phyloP scores from a whole-genome alignment of 1,140 invertebrate genomes.

The Trachymyrmex septentrionalis region DNA sequence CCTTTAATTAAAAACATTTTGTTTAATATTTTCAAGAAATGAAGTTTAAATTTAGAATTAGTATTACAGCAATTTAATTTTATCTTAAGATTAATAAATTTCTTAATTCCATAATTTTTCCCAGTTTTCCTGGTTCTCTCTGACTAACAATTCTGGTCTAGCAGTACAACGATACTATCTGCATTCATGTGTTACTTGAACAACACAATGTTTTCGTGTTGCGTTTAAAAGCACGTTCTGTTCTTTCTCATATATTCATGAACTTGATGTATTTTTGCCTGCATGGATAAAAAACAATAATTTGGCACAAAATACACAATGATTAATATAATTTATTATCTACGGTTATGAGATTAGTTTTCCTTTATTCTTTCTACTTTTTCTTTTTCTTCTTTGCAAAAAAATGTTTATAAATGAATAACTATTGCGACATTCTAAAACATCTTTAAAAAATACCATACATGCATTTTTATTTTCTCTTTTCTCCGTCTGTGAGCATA shows the following conservation, averaged over 20 bases:
- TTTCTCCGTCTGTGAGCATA: neutral
- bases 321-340: constrained; percentile 35
- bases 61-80: too few relatives aligned
- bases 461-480: constrained; percentile 3
- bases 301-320: neutral
- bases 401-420: neutral
- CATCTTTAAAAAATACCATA: constrained; percentile 16
- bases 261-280: neutral
- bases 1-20: too few relatives aligned
- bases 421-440: neutral
- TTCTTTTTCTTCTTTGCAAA: neutral
- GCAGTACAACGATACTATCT: neutral
- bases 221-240: neutral
- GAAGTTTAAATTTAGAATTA: too few relatives aligned
- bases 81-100: too few relatives aligned
- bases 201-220: neutral
- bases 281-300: neutral
- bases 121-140: too few relatives aligned
- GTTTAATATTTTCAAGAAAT: too few relatives aligned
- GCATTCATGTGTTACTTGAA: neutral
- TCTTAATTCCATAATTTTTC: too few relatives aligned
- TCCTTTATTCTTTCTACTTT: too few relatives aligned
- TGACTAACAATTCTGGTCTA: too few relatives aligned
- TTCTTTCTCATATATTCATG: neutral
- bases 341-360: neutral